A percentile compares a stretch with the other conserved stretches of the same genome.
Evolutionary conservation across 2,113 vertebrate species (phyloP).

Genomic region (Clarias macrocephalus): DNA sequence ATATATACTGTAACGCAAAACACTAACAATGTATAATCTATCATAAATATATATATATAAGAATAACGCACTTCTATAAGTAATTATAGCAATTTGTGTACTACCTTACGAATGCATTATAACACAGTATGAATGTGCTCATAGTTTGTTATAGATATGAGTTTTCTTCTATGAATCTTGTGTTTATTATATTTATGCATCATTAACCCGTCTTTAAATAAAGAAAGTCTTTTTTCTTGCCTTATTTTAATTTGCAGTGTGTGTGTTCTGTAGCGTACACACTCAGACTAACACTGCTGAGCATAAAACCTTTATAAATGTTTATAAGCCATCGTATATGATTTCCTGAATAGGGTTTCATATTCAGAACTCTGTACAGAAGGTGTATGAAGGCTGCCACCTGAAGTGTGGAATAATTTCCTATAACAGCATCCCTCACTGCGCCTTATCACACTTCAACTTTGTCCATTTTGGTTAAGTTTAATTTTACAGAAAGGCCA

Average conservation of each 20-base stretch:
- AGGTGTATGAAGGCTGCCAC: too few species aligned
- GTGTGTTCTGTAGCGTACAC: neutral
- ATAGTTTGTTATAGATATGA: neutral
- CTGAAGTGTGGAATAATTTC: too few species aligned
- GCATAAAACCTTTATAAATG: neutral
- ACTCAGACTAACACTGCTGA: neutral
- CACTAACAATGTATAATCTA: neutral
- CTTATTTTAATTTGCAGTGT: too few species aligned
- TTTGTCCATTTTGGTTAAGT: too few species aligned
- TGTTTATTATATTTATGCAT: neutral
- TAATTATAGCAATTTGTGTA: neutral
- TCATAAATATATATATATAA: neutral
- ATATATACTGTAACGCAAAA: neutral
- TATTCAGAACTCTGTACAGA: too few species aligned
- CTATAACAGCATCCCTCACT: too few species aligned
- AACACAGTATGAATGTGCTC: neutral
- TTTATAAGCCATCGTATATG: neutral
- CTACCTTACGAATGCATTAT: neutral
- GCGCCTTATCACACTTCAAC: too few species aligned
- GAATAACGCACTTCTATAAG: neutral
- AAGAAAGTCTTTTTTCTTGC: too few species aligned
- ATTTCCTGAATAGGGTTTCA: neutral
- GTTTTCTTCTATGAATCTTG: too few species aligned
- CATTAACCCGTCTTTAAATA: too few species aligned
- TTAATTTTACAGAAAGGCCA: too few species aligned